phyloP scores from a whole-genome alignment of 2,888 invertebrate genomes.

The Scelioninae gen. 1 region DNA sequence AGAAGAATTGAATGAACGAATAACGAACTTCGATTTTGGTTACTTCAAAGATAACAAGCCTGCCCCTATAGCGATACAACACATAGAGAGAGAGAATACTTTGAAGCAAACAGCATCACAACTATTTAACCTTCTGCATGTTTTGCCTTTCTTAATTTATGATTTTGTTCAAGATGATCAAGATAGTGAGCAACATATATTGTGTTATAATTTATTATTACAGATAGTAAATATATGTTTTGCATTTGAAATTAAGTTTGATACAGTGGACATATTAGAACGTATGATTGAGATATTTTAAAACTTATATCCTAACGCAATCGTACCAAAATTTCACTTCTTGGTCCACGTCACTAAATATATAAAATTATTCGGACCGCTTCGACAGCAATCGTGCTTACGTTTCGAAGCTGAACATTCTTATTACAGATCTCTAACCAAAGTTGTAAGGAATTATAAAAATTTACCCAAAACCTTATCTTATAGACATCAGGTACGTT shows the following conservation, averaged over 20 bases:
- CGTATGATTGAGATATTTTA: conserved; percentile 69
- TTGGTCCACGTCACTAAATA: conserved; percentile 20
- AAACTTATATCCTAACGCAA: conserved; percentile 16
- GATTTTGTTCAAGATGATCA: not conserved
- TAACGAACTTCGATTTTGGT: not conserved
- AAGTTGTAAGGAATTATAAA: conserved; percentile 33
- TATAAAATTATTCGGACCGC: conserved; percentile 34
- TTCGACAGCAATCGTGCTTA: conserved; percentile 31
- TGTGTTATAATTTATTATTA: conserved; percentile 23
- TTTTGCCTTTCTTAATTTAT: conserved; percentile 20
- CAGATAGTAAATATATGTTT: conserved; percentile 39
- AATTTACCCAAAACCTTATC: conserved; percentile 32
- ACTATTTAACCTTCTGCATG: conserved; percentile 22
- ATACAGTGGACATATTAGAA: conserved; percentile 61
- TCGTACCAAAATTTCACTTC: conserved; percentile 33
- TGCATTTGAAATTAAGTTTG: conserved; percentile 29
- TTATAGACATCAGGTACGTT: conserved; percentile 18
- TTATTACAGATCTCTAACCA: conserved; percentile 14
- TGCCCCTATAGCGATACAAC: not conserved
- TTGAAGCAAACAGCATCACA: conserved; percentile 34
- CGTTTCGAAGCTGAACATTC: conserved; percentile 28
- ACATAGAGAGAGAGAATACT: not conserved
- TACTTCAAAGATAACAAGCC: conserved; percentile 6
- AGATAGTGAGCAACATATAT: conserved; percentile 3
- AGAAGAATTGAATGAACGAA: not conserved